These are phyloP conservation scores for Plutella xylostella DNA, from an alignment of 2,888 invertebrate species.

Conservation along the genomic window DNA sequence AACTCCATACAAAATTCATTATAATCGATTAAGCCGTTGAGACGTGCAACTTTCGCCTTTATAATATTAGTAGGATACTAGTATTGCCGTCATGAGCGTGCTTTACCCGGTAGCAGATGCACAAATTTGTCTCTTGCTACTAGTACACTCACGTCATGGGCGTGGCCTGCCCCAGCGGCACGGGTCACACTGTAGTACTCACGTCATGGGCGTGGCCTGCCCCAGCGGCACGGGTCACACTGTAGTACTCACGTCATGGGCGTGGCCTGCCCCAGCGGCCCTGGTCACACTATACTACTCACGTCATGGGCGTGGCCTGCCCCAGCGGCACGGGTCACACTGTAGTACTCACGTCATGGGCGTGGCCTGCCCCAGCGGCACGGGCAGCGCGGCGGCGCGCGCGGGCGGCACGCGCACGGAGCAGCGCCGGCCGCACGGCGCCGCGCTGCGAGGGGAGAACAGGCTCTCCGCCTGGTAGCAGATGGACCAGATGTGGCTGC, in stretches of 20 bases:
- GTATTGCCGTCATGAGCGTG: too few species aligned
- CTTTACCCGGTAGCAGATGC: too few species aligned
- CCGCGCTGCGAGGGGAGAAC: constrained; percentile 70
- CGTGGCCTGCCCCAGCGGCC: constrained; percentile 78
- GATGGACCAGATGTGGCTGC: constrained; percentile 84
- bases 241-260: constrained; percentile 73
- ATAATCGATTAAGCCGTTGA: too few species aligned
- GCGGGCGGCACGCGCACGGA: constrained; percentile 70
- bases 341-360: constrained; percentile 70
- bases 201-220: not conserved
- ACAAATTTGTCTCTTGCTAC: too few species aligned
- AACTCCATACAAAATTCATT: too few species aligned
- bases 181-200: too few species aligned
- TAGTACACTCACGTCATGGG: too few species aligned
- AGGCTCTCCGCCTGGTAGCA: constrained; percentile 85
- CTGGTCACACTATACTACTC: constrained; percentile 51
- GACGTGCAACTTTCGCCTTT: too few species aligned
- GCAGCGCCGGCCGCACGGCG: constrained; percentile 80
- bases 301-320: constrained; percentile 71
- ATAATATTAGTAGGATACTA: too few species aligned
- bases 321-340: constrained; percentile 71
- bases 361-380: constrained; percentile 78
- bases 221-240: too few species aligned
- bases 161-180: not conserved
- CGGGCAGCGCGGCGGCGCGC: constrained; percentile 58